phyloP scores from a whole-genome alignment of 2,797 vertebrate genomes.

The Botia kubotai region DNA sequence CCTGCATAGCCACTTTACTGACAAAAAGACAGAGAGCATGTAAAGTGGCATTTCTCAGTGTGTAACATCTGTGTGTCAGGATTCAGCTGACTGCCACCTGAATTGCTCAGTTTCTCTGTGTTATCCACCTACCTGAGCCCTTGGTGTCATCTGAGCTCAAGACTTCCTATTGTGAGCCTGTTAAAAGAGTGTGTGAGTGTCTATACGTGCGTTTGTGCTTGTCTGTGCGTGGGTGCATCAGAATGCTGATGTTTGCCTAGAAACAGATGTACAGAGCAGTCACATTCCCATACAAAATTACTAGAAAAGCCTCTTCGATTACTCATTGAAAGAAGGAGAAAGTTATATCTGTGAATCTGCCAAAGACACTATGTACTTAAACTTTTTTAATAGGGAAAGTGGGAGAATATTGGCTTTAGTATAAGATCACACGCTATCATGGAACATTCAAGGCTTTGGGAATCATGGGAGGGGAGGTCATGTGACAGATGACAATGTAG shows the following conservation, averaged over 20 bases:
- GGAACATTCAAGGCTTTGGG: constrained; percentile 31
- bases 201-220: constrained; percentile 22
- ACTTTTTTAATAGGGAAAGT: constrained; percentile 47
- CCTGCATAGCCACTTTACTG: background rate
- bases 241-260: constrained; percentile 2
- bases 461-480: constrained; percentile 42
- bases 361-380: constrained; percentile 64
- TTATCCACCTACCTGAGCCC: constrained; percentile 21
- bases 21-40: constrained; percentile 11
- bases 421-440: constrained; percentile 43
- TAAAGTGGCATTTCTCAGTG: constrained; percentile 6
- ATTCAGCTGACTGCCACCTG: background rate
- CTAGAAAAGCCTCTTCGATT: constrained; percentile 36
- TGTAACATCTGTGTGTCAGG: constrained; percentile 19
- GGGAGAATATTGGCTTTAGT: constrained; percentile 24
- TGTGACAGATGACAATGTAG: constrained; percentile 48
- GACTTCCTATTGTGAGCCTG: constrained; percentile 16
- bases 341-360: constrained; percentile 64
- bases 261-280: constrained; percentile 39
- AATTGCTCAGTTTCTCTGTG: constrained; percentile 19
- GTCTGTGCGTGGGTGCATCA: constrained; percentile 14
- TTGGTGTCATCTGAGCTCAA: constrained; percentile 29
- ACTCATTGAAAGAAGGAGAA: constrained; percentile 44
- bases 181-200: background rate
- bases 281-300: constrained; percentile 27